Evolutionary conservation across 2,888 invertebrate genomes (phyloP), one percentile per base, ranked within the genome.

Genomic region (Cryptus viduatorius): DNA sequence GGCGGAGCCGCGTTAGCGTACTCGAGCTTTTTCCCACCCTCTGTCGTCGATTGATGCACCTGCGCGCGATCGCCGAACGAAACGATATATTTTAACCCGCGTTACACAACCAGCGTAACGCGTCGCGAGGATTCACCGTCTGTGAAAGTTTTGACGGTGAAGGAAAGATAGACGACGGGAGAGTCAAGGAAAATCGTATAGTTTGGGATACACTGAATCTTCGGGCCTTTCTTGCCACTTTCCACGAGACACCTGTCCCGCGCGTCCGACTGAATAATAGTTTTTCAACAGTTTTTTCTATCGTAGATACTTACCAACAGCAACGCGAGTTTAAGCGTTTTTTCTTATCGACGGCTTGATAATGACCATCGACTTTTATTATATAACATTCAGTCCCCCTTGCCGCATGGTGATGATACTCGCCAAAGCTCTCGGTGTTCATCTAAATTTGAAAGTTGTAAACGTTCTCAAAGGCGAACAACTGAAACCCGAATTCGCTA

Each of bases 351-450:
- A n/a, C 29, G 61, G 7, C 37, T 37, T 8, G 7, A 83, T 56
- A 67, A 89, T 88, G 88, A 88, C 91, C 80, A 94, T 96, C 86
- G 96, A 96, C 88, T 93, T 96, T 86, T 97, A 97, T 94, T 96
- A 95, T 94, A 94, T 95, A 48, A 95, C 95, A 12, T 94, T 95
- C 73, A 96, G 96, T 75, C 94, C 96, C 31, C 96, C 96, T 0
- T 96, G 96, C 93, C 94, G 96, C 76, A 94, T 95, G 10, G 95
- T 96, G 69, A 94, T 96, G 88, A 94, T 97, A 90, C 93, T 96
- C 3, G 96, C 96, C 1, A 95, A 95, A 90, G 95, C 95, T 19
- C 94, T 97, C 29, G 96, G 96, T 85, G 92, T 97, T 37, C 95
- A 95, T 90, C 94, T 96, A 48, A 96, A 96, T 93, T 93, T 96